phyloP scores from a whole-genome alignment of 2,797 vertebrate species.

The Oreochromis mossambicus region DNA sequence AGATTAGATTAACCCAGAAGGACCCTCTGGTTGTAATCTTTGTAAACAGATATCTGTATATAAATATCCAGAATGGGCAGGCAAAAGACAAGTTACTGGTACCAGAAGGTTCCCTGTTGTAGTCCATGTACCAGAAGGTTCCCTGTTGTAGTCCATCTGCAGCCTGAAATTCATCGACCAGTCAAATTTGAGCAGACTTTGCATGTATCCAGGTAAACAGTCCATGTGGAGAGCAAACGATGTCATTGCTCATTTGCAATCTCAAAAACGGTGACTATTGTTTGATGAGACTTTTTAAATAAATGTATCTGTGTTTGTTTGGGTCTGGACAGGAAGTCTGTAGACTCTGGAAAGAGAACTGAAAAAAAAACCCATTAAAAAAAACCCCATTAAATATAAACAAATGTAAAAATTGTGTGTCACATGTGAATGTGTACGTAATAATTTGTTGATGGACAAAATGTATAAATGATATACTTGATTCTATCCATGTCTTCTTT shows the following conservation, averaged over 20 bases:
- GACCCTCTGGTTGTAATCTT: not conserved
- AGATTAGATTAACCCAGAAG: not conserved
- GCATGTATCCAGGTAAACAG: not conserved
- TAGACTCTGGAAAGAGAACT: no score
- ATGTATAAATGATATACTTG: no score
- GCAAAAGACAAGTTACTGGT: not conserved
- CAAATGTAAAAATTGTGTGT: no score
- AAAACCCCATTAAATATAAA: no score
- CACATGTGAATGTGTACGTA: no score
- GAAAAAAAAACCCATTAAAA: no score
- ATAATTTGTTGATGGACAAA: no score
- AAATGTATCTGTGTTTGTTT: not conserved
- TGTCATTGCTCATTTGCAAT: not conserved
- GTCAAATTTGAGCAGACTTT: not conserved
- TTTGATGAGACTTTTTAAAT: not conserved
- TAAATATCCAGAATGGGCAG: not conserved
- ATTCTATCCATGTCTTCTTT: no score
- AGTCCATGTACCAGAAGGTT: not conserved
- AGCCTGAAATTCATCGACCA: not conserved
- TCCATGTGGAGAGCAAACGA: not conserved
- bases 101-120: not conserved
- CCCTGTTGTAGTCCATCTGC: not conserved
- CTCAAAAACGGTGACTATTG: not conserved
- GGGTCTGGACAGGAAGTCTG: no score
- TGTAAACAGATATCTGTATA: not conserved